phyloP scores from a whole-genome alignment of 2,113 vertebrate genomes.

The Etheostoma spectabile region DNA sequence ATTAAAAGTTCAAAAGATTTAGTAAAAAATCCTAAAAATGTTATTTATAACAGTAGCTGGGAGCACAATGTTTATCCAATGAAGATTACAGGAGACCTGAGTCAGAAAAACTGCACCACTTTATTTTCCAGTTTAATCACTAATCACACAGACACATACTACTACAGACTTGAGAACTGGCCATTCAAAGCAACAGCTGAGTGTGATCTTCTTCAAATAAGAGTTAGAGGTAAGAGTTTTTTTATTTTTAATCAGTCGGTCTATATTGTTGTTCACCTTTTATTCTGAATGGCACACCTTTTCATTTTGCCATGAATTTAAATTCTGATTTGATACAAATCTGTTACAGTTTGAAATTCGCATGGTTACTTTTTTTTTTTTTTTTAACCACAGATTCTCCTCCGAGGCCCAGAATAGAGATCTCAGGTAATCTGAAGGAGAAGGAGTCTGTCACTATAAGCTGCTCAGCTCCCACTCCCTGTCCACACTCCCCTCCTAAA shows the following conservation, averaged over 20 bases:
- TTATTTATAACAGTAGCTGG: accelerated
- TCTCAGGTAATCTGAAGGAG: constrained; percentile 39
- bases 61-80: not conserved
- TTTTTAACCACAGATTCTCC: constrained; percentile 37
- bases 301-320: too few species aligned
- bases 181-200: accelerated
- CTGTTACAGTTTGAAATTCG: too few species aligned
- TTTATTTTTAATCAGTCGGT: too few species aligned
- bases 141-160: constrained; percentile 15
- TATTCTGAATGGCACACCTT: too few species aligned
- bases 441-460: constrained; percentile 27
- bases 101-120: constrained; percentile 62
- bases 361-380: too few species aligned
- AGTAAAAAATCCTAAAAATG: not conserved
- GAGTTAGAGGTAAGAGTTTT: constrained; percentile 51
- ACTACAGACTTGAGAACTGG: constrained; percentile 42
- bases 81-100: constrained; percentile 59
- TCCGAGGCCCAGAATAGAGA: constrained; percentile 27
- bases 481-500: constrained; percentile 45
- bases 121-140: constrained; percentile 35
- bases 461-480: constrained; percentile 62
- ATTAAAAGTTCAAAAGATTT: too few species aligned
- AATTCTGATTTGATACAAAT: too few species aligned
- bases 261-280: too few species aligned
- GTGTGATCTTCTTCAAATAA: constrained; percentile 39